These are phyloP conservation scores for Palythoa heliodiscus DNA, from an alignment of 92 coral and sea anemone species.

Conservation along the genomic window DNA sequence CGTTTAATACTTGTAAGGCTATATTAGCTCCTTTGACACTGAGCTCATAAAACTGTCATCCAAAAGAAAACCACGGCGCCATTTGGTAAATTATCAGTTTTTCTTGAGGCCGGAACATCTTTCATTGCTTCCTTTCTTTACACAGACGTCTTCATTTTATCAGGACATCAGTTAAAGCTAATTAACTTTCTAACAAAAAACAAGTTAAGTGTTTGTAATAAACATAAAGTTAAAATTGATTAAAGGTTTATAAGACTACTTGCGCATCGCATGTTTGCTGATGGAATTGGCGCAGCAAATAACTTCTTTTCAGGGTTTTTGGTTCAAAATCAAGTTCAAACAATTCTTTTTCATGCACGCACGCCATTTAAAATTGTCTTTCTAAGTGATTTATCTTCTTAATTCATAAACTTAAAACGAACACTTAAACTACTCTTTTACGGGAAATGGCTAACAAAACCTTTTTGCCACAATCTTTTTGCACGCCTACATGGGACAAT, in stretches of 20 bases:
- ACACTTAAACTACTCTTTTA: background rate
- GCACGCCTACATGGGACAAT: background rate
- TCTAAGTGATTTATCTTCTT: background rate
- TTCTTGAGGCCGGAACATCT: constrained; percentile 24
- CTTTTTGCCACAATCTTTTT: background rate
- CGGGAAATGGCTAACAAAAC: background rate
- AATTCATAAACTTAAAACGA: background rate
- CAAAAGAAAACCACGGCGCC: constrained; percentile 32
- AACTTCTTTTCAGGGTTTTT: background rate
- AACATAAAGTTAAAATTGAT: constrained; percentile 31
- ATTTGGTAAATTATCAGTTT: constrained; percentile 26
- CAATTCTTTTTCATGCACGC: background rate
- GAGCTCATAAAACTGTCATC: constrained; percentile 28
- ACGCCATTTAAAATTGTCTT: background rate
- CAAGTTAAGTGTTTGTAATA: constrained; percentile 33
- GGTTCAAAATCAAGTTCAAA: background rate
- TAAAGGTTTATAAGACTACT: constrained; percentile 6
- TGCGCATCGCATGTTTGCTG: background rate
- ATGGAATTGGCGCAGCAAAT: background rate
- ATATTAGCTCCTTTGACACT: background rate
- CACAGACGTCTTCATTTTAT: constrained; percentile 3
- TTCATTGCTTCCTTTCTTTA: constrained; percentile 16
- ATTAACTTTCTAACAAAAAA: constrained; percentile 40
- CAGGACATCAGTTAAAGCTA: constrained; percentile 29
- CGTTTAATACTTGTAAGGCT: background rate